Evolutionary conservation across 2,113 vertebrate species (phyloP), one percentile per base, ranked within the genome.

Genomic region (Cavia aperea): DNA sequence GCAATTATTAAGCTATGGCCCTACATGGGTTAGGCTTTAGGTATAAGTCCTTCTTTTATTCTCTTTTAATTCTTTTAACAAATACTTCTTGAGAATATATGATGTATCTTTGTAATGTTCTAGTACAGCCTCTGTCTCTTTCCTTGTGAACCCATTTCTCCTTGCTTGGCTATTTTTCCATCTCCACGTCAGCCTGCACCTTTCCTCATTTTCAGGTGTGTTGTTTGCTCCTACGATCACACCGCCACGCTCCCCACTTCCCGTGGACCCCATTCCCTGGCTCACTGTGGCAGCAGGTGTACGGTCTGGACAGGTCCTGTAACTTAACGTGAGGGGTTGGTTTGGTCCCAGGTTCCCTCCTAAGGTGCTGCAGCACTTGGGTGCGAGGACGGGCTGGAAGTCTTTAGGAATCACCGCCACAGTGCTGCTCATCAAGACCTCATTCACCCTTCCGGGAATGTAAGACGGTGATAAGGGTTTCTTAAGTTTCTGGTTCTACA

Each of bases 371-470:
- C 36, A 33, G 78, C 14, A 31, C 18, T 70, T 10, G 36, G 16
- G 29, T 54, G 11, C 46, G 60, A 78, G 39, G 23, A 77, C 21
- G 86, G 36, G 51, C 15, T 2, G 1, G 36, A n/a, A 73, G 18
- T 7, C 1, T 39, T 49, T 7, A 29, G 58, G 4, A 66, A 21
- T 68, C 4, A 23, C 23, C 3, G 23, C 16, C 18, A 0, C 3
- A 0, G 5, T 36, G 8, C 14, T 73, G 26, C 7, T 21, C 39
- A 11, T 2, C 9, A 16, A 51, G 13, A 51, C 21, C 16, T 13
- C n/a, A 2, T 13, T 24, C 51, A 12, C 3, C 33, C 29, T n/a
- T 66, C 7, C 31, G 51, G 51, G 86, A 31, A 33, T 29, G 12
- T 23, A 18, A 82, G 62, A 56, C 9, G 39, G 72, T 46, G 23